Evolutionary conservation across 2,113 vertebrate genomes (phyloP), one percentile per base, ranked within the genome.

Genomic region (Puma concolor): DNA sequence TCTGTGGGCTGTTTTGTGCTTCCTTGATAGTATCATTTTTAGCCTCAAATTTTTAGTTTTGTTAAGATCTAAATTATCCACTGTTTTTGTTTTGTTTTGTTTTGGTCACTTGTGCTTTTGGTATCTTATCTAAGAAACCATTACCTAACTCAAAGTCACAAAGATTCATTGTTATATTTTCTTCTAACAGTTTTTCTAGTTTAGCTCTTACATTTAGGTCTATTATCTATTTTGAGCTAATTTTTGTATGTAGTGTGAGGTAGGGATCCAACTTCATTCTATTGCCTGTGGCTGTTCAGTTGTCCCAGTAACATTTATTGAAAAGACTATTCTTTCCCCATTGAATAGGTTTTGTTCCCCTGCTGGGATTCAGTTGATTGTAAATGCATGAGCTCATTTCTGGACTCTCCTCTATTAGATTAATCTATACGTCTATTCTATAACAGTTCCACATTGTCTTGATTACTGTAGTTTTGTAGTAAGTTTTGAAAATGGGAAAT

Each of bases 401-500:
- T 71, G 27, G 19, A 71, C 48, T 82, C 8, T 54, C 10, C 54
- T 54, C 27, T 81, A 25, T 82, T 81, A 41, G n/a, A 16, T 82
- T 83, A 41, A 71, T 57, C 19, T 79, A 48, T 4, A 7, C 48
- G 27, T 64, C 72, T 64, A 5, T 80, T 66, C 23, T 80, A 8
- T 66, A 41, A 15, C 15, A 15, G 5, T 91, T 66, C 11, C 21
- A 83, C 3, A 71, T 8, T 71, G 10, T 81, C 44, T 83, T 92
- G 19, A 82, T 71, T 54, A 81, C 16, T 88, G 27, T 31, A 66
- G 36, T 38, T 95, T 76, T 64, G 4, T 16, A 33, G 2, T 71
- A 71, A 64, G 4, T 91, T 96, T 88, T 95, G 71, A 94, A 84
- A 95, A 88, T 41, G 74, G 36, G 7, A 79, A 94, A 31, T 91